phyloP scores from a whole-genome alignment of 1,140 invertebrate genomes.

The Globodera rostochiensis region DNA sequence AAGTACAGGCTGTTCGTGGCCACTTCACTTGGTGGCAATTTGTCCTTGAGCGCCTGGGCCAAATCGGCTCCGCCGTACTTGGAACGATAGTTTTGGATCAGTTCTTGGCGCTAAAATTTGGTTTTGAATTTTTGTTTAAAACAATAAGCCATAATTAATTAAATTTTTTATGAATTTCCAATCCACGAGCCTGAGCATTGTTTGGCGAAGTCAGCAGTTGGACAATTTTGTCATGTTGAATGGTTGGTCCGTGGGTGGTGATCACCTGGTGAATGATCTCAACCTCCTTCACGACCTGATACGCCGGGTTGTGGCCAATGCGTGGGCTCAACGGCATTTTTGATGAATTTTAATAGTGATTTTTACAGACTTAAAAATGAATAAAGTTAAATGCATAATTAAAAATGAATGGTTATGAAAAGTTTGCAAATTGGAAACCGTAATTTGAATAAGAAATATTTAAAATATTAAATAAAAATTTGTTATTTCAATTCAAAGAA shows the following conservation, averaged over 20 bases:
- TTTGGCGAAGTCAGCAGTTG: conserved; percentile 2
- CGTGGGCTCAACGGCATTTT: not conserved
- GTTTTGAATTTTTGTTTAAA: too few relatives aligned
- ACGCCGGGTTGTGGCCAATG: conserved; percentile 1
- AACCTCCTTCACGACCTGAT: not conserved
- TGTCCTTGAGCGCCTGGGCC: conserved; percentile 18
- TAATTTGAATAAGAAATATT: too few relatives aligned
- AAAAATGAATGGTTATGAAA: too few relatives aligned
- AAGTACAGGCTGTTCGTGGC: conserved; percentile 73
- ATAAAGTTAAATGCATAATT: too few relatives aligned
- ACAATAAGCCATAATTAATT: too few relatives aligned
- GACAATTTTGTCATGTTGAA: not conserved
- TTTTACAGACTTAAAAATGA: too few relatives aligned
- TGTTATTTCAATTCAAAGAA: too few relatives aligned
- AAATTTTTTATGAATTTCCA: too few relatives aligned
- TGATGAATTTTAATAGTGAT: not conserved
- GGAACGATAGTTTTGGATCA: conserved; percentile 13
- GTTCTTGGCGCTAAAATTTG: conserved; percentile 8
- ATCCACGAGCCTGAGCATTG: not conserved
- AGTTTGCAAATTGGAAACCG: too few relatives aligned
- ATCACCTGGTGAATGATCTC: conserved; percentile 5
- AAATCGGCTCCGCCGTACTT: conserved; percentile 25
- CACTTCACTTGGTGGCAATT: conserved; percentile 29
- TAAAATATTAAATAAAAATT: too few relatives aligned
- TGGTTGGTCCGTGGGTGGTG: not conserved